Evolutionary conservation across 2,113 vertebrate genomes (phyloP).

Genomic region (Scolopax mira): DNA sequence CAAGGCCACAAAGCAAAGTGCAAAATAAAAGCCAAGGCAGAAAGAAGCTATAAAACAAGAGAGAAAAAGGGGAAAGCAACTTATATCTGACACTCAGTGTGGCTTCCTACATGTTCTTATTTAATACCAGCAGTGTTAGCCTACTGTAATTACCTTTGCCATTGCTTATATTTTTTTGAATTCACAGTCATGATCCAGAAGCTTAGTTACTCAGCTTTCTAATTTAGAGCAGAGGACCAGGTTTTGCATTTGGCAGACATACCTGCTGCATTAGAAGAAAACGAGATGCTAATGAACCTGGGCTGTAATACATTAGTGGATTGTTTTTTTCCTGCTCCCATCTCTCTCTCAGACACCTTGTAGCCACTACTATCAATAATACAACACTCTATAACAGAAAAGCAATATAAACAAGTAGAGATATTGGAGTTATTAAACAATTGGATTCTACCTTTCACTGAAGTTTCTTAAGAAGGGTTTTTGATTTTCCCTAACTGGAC

Average conservation of each 20-base stretch:
- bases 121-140: neutral
- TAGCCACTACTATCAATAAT: slow-evolving; percentile 29
- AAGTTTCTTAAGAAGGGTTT: neutral
- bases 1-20: neutral
- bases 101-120: neutral
- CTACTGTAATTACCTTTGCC: neutral
- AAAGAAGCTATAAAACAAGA: neutral
- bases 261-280: slow-evolving; percentile 30
- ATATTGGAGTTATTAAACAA: slow-evolving; percentile 9
- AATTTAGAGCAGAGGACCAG: neutral
- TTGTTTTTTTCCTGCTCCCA: neutral
- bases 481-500: neutral
- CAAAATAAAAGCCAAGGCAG: neutral
- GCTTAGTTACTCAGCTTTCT: neutral
- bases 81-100: neutral
- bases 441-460: neutral
- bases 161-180: neutral
- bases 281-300: neutral
- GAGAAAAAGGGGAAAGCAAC: neutral
- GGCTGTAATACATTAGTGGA: slow-evolving; percentile 20
- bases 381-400: slow-evolving; percentile 13
- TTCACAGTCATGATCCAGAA: neutral
- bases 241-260: slow-evolving; percentile 16
- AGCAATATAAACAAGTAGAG: slow-evolving; percentile 29
- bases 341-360: slow-evolving; percentile 38